A percentile compares a stretch with the other conserved stretches of the same genome.
Evolutionary conservation across 2,888 invertebrate species (phyloP).

Genomic region (Drosophila helvetica): DNA sequence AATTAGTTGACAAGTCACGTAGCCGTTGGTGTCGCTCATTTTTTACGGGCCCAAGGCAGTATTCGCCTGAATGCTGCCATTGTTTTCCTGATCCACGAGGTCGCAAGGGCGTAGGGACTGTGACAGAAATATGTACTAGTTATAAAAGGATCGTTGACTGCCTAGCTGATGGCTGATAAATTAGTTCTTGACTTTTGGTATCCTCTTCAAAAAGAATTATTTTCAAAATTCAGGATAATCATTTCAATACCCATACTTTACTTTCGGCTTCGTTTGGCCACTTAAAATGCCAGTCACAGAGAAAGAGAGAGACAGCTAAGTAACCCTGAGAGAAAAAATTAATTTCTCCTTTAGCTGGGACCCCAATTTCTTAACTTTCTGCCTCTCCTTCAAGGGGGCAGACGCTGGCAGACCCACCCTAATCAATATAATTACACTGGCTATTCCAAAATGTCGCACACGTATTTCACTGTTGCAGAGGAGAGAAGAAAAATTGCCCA

Average conservation of each 20-base stretch:
- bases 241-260: background rate
- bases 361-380: slow-evolving; percentile 1
- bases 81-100: slow-evolving; percentile 22
- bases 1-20: slow-evolving; percentile 82
- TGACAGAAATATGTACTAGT: background rate
- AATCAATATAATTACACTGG: slow-evolving; percentile 76
- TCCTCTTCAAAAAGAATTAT: background rate
- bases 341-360: slow-evolving; percentile 54
- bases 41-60: slow-evolving; percentile 19
- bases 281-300: slow-evolving; percentile 71
- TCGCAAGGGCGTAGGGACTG: background rate
- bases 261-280: slow-evolving; percentile 16
- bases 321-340: slow-evolving; percentile 48
- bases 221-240: slow-evolving; percentile 20
- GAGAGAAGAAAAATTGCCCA: slow-evolving; percentile 39
- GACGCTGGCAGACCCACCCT: slow-evolving; percentile 29
- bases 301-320: background rate
- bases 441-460: slow-evolving; percentile 76
- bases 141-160: too few species aligned
- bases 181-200: too few species aligned
- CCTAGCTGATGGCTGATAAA: background rate
- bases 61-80: slow-evolving; percentile 16
- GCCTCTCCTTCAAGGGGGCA: background rate
- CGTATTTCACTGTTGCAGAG: slow-evolving; percentile 57
- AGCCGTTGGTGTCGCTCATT: slow-evolving; percentile 57